Conservation (phyloP, 1,140 invertebrate genomes). For the Lucilia cuprina region DNA sequence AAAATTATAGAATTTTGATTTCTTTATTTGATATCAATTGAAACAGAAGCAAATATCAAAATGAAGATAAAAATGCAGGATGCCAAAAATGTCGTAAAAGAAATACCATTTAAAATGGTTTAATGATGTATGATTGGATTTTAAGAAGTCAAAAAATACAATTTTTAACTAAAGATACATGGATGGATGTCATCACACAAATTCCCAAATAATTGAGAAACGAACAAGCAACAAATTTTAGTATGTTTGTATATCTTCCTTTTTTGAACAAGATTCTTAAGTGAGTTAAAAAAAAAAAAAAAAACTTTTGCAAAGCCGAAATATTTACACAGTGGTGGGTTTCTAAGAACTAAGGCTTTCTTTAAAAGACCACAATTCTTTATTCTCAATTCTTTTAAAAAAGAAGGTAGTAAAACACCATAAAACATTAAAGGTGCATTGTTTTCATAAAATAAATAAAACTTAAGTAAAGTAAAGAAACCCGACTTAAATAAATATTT, state of each 20-base stretch:
- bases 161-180: not conserved
- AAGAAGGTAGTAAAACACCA: not conserved
- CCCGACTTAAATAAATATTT: not conserved
- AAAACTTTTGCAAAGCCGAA: not conserved
- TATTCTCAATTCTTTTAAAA: not conserved
- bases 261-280: not conserved
- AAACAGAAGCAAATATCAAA: not conserved
- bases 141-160: not conserved
- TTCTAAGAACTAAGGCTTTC: not conserved
- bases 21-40: slow-evolving; percentile 15
- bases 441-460: not conserved
- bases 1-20: not conserved
- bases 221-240: not conserved
- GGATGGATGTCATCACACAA: not conserved
- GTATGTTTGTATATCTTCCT: not conserved
- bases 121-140: slow-evolving; percentile 15
- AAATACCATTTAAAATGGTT: slow-evolving; percentile 11
- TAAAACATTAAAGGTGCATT: not conserved
- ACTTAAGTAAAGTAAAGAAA: not conserved
- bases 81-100: not conserved
- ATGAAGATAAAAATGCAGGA: not conserved
- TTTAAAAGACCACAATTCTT: too few relatives aligned
- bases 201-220: slow-evolving; percentile 9
- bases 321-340: not conserved
- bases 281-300: not conserved